A percentile compares a stretch with the other conserved stretches of the same genome.
These are phyloP conservation scores for Mionectes macconnelli DNA, from an alignment of 2,113 vertebrate genomes.

Conservation along the genomic window DNA sequence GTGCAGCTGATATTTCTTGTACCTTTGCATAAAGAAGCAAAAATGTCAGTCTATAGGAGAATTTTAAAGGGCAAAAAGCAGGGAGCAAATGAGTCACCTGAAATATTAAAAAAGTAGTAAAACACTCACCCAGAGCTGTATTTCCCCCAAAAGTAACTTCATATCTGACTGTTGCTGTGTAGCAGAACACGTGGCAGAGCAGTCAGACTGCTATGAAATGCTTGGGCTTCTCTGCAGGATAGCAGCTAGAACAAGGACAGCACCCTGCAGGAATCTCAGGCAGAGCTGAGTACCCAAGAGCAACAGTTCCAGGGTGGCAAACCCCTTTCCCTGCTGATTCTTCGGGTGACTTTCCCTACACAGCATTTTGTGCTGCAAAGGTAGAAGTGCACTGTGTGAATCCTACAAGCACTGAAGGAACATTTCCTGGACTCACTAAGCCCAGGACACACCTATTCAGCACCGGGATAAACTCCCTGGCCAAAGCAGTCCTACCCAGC, in stretches of 20 bases:
- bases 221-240: not conserved
- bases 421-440: not conserved
- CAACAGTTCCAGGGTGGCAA: not conserved
- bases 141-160: not conserved
- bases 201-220: not conserved
- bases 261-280: not conserved
- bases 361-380: not conserved
- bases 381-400: not conserved
- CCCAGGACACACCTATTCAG: not conserved
- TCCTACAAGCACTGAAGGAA: not conserved
- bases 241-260: not conserved
- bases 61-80: not conserved
- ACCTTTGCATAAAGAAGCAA: not conserved
- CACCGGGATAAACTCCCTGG: not conserved
- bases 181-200: not conserved
- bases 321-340: not conserved
- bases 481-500: not conserved
- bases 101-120: not conserved
- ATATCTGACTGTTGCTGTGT: not conserved
- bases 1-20: not conserved
- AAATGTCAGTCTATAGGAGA: not conserved
- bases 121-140: not conserved
- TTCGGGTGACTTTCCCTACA: not conserved
- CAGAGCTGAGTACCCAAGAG: not conserved
- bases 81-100: not conserved